Evolutionary conservation across 1,140 invertebrate genomes (phyloP), one percentile per base, ranked within the genome.

Genomic region (Pogonomyrmex californicus): DNA sequence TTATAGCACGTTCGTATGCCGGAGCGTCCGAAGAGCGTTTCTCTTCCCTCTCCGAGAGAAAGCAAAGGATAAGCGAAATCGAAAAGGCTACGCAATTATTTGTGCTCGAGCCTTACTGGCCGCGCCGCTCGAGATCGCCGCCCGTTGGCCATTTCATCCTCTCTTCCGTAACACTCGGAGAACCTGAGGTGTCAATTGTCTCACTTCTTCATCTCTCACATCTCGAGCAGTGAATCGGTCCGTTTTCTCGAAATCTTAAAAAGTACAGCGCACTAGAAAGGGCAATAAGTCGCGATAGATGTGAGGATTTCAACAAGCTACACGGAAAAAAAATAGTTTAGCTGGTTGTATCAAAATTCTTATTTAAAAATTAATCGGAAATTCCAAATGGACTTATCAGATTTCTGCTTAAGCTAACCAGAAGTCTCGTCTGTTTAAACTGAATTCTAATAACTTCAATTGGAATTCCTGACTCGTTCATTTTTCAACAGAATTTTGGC

Each of bases 61-160:
- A 89, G 77, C 47, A 77, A 89, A 82, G 58, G 54, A 89, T 85
- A 89, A 90, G 85, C 85, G 78, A 89, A 87, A 89, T 89, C 66
- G 78, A 89, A 87, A 89, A 66, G 76, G 83, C 73, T 83, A 89
- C 65, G 73, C 51, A 77, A 6, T 75, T 78, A 60, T 70, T 49
- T 77, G 86, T 88, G 88, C 81, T 85, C 79, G 17, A 71, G 68
- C 81, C 23, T 71, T 63, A 68, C 30, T 54, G 38, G 9, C 30
- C 66, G 38, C 65, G 71, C 73, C 68, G 76, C 73, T 79, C 73
- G 73, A 85, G 49, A 62, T 23, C 73, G 88, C 38, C 62, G 86
- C 60, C 75, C 79, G 2, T 71, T 78, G 58, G 54, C n/a, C 54
- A 38, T n/a, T 62, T 10, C 17, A n/a, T 12, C n/a, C 6, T 41